phyloP scores from a whole-genome alignment of 1,140 invertebrate genomes.

The Anastatus disparis region DNA sequence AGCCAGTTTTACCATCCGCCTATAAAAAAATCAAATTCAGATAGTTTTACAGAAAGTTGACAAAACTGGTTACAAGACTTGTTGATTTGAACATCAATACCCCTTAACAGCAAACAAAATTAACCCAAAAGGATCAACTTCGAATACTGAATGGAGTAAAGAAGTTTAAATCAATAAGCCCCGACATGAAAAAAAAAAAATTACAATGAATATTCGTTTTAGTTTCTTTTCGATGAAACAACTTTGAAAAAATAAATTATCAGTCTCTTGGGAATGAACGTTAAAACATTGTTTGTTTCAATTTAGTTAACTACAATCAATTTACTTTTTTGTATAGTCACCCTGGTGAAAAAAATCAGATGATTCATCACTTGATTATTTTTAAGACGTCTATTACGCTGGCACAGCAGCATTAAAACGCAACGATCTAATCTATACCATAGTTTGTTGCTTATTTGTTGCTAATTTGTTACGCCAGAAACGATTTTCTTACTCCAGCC shows the following conservation, averaged over 20 bases:
- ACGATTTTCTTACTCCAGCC: too few relatives aligned
- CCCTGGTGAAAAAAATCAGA: too few relatives aligned
- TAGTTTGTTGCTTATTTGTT: too few relatives aligned
- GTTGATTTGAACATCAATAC: conserved; percentile 1
- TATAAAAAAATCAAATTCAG: background rate
- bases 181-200: conserved; percentile 24
- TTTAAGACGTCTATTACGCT: too few relatives aligned
- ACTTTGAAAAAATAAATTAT: conserved; percentile 19
- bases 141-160: background rate
- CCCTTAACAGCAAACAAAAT: background rate
- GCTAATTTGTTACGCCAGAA: too few relatives aligned
- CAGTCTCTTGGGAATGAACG: too few relatives aligned
- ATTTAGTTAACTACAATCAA: too few relatives aligned
- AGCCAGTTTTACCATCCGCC: background rate
- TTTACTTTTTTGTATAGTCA: too few relatives aligned
- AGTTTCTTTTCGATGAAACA: conserved; percentile 6
- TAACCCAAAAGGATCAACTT: background rate
- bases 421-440: too few relatives aligned
- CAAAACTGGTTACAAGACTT: conserved; percentile 20
- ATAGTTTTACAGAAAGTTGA: conserved; percentile 21
- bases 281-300: too few relatives aligned
- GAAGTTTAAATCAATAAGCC: conserved; percentile 12
- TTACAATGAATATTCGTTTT: conserved; percentile 8
- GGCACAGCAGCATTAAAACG: too few relatives aligned
- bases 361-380: too few relatives aligned